Evolutionary conservation across 1,140 invertebrate species (phyloP), one percentile per base, ranked within the genome.

Genomic region (Leguminivora glycinivorella): DNA sequence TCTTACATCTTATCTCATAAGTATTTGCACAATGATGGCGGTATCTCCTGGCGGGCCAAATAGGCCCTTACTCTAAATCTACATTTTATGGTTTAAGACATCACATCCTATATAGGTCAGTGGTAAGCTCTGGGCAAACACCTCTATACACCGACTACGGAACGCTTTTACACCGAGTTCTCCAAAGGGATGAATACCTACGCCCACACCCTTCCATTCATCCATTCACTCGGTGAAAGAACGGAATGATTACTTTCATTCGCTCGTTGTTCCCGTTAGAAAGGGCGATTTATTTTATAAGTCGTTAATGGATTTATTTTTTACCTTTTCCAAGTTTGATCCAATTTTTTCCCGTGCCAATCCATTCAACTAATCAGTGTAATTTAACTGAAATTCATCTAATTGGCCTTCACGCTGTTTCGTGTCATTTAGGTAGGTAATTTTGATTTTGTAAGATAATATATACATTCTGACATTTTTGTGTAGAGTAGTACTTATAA

Each of bases 181-280:
- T 63, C 58, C 19, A 63, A 63, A 63, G 58, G 58, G 58, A 63
- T 63, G 58, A 63, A 63, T 63, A n/a, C n/a, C n/a, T n/a, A 63
- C 58, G 22, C 58, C 58, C 29, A 63, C 58, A 34, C 26, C 58
- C 26, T 63, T 63, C 26, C 26, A 63, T 63, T 63, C 58, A 63
- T 63, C 58, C 58, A 63, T 63, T 63, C 58, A 63, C 58, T 34
- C 58, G 58, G 14, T 63, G 58, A 63, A 63, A 63, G 58, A 63
- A 63, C 58, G 26, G 58, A 63, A 63, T 63, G 58, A 63, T 31
- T 63, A 63, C 58, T 63, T 63, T 34, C 58, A 17, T 63, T 63
- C 29, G 17, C 31, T 63, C 58, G 25, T 31, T 63, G 25, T 26
- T 63, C 26, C 14, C 26, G 1, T 63, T 29, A 58, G 56, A 14